A percentile compares a stretch with the other conserved stretches of the same genome.
phyloP scores from a whole-genome alignment of 2,113 vertebrate genomes.

The Uria lomvia region DNA sequence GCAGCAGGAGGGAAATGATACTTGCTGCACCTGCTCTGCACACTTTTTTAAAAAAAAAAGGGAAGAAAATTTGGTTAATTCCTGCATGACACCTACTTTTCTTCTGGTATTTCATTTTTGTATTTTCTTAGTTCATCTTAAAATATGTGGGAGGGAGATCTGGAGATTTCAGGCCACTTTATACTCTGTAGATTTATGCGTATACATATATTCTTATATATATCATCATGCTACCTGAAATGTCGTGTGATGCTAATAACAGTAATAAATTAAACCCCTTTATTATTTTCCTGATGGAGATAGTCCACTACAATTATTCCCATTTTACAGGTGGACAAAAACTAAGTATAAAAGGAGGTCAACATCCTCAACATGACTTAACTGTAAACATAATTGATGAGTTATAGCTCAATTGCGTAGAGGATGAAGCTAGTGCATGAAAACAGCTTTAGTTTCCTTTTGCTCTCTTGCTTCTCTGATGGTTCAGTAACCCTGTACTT shows the following conservation, averaged over 20 bases:
- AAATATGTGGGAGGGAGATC: not conserved
- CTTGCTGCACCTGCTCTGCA: conserved; percentile 48
- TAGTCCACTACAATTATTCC: not conserved
- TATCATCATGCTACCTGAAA: not conserved
- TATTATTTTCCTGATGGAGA: not conserved
- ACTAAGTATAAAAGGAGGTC: not conserved
- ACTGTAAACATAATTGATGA: not conserved
- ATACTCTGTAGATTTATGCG: not conserved
- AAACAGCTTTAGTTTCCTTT: not conserved
- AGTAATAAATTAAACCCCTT: not conserved
- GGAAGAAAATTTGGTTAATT: not conserved
- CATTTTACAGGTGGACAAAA: not conserved
- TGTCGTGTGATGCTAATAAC: not conserved
- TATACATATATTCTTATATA: not conserved
- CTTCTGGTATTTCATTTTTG: not conserved
- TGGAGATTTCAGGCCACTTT: not conserved
- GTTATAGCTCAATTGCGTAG: not conserved
- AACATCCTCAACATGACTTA: not conserved
- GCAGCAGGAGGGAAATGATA: conserved; percentile 57
- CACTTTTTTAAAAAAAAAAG: not conserved
- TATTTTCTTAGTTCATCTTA: not conserved
- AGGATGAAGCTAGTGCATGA: not conserved
- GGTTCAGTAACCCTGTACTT: conserved; percentile 9
- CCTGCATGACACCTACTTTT: not conserved
- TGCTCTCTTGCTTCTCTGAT: not conserved